These are phyloP conservation scores for Semicossyphus pulcher DNA, from an alignment of 2,113 vertebrate genomes.

Conservation along the genomic window DNA sequence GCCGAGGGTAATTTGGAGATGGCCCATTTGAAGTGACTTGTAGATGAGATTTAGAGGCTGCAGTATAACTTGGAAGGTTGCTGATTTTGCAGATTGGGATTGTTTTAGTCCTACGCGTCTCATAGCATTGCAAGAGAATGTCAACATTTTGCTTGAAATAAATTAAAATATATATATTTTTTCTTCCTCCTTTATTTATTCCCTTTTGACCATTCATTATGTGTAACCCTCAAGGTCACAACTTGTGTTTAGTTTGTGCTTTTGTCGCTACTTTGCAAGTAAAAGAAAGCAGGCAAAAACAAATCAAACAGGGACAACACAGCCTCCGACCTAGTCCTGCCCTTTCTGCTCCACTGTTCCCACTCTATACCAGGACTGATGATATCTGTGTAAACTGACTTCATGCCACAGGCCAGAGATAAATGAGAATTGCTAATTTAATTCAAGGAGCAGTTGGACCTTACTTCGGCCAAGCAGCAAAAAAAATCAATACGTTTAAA, in stretches of 20 bases:
- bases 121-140: neutral
- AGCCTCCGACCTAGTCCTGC: neutral
- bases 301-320: neutral
- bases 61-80: constrained; percentile 14
- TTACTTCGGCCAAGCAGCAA: neutral
- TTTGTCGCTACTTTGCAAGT: neutral
- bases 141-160: neutral
- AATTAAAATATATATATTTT: too few relatives aligned
- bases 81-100: constrained; percentile 19
- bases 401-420: neutral
- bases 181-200: too few relatives aligned
- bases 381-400: constrained; percentile 6
- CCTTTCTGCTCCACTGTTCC: constrained; percentile 1
- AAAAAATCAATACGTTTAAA: constrained; percentile 28
- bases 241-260: neutral
- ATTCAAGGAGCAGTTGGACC: neutral
- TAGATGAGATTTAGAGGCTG: constrained; percentile 20
- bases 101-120: neutral
- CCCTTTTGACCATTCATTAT: neutral
- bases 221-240: neutral
- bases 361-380: neutral
- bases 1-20: constrained; percentile 43
- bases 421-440: constrained; percentile 12
- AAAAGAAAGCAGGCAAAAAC: neutral
- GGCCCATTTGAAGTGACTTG: constrained; percentile 21